Percentiles rank a stretch among this genome's conserved stretches.
Conservation (phyloP, 2,113 vertebrate genomes). For the Pseudopodoces humilis region DNA sequence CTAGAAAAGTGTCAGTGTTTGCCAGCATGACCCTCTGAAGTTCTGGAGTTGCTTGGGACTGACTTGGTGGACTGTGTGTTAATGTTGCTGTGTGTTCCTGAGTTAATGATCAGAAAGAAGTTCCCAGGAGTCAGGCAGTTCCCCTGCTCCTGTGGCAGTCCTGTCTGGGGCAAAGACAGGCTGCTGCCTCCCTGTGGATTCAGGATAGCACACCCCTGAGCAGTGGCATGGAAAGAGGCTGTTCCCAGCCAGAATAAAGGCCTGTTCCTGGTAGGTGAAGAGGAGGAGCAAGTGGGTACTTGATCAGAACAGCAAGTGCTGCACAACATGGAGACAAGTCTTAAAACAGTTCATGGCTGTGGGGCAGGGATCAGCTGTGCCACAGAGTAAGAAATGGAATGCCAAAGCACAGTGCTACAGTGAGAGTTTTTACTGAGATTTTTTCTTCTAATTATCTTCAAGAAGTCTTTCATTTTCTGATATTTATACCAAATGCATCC, state of each 20-base stretch:
- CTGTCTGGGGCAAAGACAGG: background rate
- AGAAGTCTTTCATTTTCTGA: background rate
- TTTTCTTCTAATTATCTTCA: background rate
- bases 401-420: background rate
- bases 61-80: background rate
- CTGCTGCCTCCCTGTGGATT: background rate
- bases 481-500: background rate
- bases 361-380: fast-evolving
- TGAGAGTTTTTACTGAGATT: background rate
- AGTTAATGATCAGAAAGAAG: background rate
- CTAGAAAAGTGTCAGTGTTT: background rate
- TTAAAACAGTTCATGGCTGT: background rate
- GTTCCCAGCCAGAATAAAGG: background rate
- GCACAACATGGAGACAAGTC: background rate
- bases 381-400: background rate
- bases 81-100: background rate
- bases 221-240: too few species aligned
- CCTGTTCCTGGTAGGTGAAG: background rate
- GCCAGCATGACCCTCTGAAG: background rate
- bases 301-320: background rate
- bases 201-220: fast-evolving
- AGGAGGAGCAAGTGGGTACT: background rate
- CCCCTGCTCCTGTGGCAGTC: fast-evolving
- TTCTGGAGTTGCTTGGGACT: background rate
- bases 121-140: background rate